Conservation (phyloP, 1,140 invertebrate genomes). For the Kradibia gibbosae region DNA sequence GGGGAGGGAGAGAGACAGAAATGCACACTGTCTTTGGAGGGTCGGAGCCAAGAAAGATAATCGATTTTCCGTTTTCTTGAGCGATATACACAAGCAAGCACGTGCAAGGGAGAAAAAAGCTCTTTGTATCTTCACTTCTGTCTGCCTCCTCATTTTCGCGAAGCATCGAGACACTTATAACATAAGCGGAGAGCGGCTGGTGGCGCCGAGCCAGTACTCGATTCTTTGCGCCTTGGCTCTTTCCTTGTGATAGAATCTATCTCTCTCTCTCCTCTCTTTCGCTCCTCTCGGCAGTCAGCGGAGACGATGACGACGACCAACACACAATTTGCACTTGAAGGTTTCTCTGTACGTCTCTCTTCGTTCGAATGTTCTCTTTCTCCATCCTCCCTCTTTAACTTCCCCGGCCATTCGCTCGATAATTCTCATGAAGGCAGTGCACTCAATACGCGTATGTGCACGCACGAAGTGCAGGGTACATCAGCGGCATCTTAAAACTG, state of each 20-base stretch:
- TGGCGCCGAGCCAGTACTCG: slow-evolving; percentile 38
- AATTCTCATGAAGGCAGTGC: neutral
- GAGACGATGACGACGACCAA: slow-evolving; percentile 15
- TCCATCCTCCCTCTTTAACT: neutral
- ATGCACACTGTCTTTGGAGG: slow-evolving; percentile 31
- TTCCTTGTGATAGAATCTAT: neutral
- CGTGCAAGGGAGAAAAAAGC: neutral
- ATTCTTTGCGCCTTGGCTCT: slow-evolving; percentile 10
- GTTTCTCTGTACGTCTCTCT: neutral
- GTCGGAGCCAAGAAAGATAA: slow-evolving; percentile 32
- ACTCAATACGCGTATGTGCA: neutral
- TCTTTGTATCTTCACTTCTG: neutral
- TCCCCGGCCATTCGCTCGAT: neutral
- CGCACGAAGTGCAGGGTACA: neutral
- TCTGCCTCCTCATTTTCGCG: slow-evolving; percentile 29
- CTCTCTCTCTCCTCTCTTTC: slow-evolving; percentile 9
- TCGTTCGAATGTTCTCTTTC: neutral
- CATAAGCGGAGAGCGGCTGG: neutral
- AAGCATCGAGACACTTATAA: slow-evolving; percentile 35
- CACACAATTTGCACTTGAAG: neutral
- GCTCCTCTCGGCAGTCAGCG: neutral
- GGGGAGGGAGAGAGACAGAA: neutral
- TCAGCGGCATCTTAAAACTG: neutral
- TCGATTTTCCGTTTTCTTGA: slow-evolving; percentile 33
- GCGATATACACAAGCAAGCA: neutral